Evolutionary conservation across 1,140 invertebrate species (phyloP).

Genomic region (Micrasema longulum): DNA sequence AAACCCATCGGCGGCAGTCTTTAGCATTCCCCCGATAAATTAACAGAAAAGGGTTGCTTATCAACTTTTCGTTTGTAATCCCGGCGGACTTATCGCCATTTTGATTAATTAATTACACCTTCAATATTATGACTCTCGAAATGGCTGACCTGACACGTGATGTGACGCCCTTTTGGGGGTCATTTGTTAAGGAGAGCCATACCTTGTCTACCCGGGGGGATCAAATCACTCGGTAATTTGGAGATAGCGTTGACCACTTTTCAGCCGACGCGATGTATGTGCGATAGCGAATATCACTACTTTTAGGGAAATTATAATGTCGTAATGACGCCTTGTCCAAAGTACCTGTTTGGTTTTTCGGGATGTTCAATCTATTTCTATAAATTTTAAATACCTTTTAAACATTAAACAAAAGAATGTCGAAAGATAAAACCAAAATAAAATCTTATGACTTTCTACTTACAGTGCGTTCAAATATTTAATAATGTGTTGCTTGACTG

Average conservation of each 20-base stretch:
- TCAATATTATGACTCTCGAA: slow-evolving; percentile 44
- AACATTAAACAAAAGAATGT: no score
- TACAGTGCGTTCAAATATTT: no score
- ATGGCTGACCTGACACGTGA: slow-evolving; percentile 44
- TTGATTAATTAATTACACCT: slow-evolving; percentile 55
- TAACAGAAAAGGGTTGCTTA: slow-evolving; percentile 39
- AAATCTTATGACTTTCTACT: no score
- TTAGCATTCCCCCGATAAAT: slow-evolving; percentile 44
- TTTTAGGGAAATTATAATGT: slow-evolving; percentile 25
- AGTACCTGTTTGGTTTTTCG: no score
- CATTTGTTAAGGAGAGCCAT: slow-evolving; percentile 35
- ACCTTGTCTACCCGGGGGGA: slow-evolving; percentile 47
- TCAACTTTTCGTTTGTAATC: slow-evolving; percentile 40
- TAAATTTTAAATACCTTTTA: no score
- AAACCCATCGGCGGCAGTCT: slow-evolving; percentile 24
- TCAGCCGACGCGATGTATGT: no score
- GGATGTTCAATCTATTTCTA: no score
- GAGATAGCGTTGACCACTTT: slow-evolving; percentile 36
- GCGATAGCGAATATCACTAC: slow-evolving; percentile 13
- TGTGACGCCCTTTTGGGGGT: slow-evolving; percentile 43
- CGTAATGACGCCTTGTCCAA: no score
- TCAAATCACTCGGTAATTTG: slow-evolving; percentile 55
- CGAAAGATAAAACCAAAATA: no score
- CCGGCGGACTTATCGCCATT: slow-evolving; percentile 47
- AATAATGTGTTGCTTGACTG: no score